phyloP scores from a whole-genome alignment of 2,888 invertebrate species.

The Tuberolachnus salignus region DNA sequence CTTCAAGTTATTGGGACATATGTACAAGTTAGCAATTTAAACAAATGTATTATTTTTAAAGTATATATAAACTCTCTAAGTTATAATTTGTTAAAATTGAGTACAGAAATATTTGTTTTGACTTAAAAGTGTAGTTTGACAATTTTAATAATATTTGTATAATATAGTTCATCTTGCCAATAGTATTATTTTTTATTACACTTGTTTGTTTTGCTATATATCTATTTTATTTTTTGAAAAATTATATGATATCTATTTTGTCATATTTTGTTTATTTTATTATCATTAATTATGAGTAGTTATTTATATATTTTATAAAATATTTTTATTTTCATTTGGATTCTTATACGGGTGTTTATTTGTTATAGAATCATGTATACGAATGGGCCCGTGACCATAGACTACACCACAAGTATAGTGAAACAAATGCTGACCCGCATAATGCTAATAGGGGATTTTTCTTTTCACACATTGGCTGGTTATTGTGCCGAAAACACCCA shows the following conservation, averaged over 20 bases:
- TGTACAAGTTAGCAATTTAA: too few relatives aligned
- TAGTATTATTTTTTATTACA: neutral
- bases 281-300: constrained; percentile 7
- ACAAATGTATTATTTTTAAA: too few relatives aligned
- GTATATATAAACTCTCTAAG: too few relatives aligned
- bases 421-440: constrained; percentile 93
- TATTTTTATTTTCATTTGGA: neutral
- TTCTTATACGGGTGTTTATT: constrained; percentile 8
- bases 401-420: constrained; percentile 91
- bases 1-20: too few relatives aligned
- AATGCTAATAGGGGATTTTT: constrained; percentile 92
- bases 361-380: constrained; percentile 61
- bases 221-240: neutral
- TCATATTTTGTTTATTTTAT: neutral
- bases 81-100: too few relatives aligned
- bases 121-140: constrained; percentile 21
- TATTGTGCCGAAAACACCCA: constrained; percentile 87
- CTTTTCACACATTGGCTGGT: constrained; percentile 95
- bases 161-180: constrained; percentile 9
- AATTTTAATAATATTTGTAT: constrained; percentile 7
- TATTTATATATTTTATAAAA: neutral
- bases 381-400: constrained; percentile 67
- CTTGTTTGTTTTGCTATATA: constrained; percentile 21
- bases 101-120: too few relatives aligned
- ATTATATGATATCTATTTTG: neutral